Base-by-base conservation (phyloP, 2,888 invertebrate genomes). In the Trissonchulus latispiculum region DNA sequence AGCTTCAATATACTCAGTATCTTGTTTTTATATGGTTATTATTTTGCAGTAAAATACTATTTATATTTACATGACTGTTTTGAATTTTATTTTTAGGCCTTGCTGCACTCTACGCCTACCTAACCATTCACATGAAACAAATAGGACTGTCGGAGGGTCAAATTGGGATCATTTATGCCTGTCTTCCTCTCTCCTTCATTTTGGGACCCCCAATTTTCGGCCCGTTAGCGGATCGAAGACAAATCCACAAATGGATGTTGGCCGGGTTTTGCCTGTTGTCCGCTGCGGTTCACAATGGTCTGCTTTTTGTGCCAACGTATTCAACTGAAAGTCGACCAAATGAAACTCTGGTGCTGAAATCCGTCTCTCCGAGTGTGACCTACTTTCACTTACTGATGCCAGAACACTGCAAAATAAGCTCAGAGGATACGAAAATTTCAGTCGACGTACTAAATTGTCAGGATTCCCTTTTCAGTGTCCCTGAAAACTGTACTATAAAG, bases 51-150 rank as follows among this genome's bases (percentile, higher is more conserved):
- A n/a, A n/a, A n/a, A n/a, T n/a, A n/a, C n/a, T n/a, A n/a, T n/a
- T n/a, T n/a, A n/a, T n/a, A n/a, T n/a, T 23, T 48, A 23, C 48
- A 48, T 48, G 8, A 8, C 48, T 15, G 8, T 23, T 23, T 48
- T 48, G 23, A 48, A 48, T 23, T 64, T n/a, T 64, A 15, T 8
- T 68, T 68, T 3, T 36, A 68, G 69, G 69, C 69, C 8, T 36
- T 8, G 33, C 36, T 33, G 31, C 69, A n/a, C 69, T 68, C 3
- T 36, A 35, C 36, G 69, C 69, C 2, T 68, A 68, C 33, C 29
- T 68, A 15, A 68, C 69, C 31, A 68, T 68, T 8, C 69, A 68
- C 36, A 68, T 68, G 69, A 68, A 68, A 68, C 36, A 36, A 35
- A n/a, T 68, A n/a, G 69, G 69, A 8, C 33, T 68, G 8, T n/a